Base-by-base conservation (phyloP, 2,113 vertebrate genomes). In the Egretta garzetta region DNA sequence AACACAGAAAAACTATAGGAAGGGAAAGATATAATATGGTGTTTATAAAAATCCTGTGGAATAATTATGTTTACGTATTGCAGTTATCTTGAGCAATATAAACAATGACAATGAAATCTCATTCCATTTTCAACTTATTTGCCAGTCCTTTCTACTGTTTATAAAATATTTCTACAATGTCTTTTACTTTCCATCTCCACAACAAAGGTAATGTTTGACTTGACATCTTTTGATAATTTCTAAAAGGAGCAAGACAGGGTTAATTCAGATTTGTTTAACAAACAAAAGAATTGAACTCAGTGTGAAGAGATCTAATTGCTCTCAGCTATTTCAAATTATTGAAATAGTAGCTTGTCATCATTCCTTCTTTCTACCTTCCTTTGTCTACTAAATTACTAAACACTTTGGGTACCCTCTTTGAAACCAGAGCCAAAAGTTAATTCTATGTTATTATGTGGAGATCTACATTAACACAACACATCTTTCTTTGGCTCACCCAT, bases 381-480 rank as follows among this genome's bases (percentile, higher is more conserved):
- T 87, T 43, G 6, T 22, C 20, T 56, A 35, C 27, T 58, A 18
- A 49, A 79, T 49, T 81, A 18, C 9, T 16, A 62, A 84, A 68
- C 39, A 12, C 4, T 72, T 23, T 32, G 43, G 6, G 1, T 19
- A 70, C 1, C 4, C 5, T 58, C 12, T 53, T 43, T 18, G 37
- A 56, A 53, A 84, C 35, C 27, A 76, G 14, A 72, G 18, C 0
- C 7, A 55, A 55, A 68, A 23, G 3, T 37, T 49, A 27, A 56
- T 90, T 84, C 6, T 60, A 2, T 15, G 9, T 20, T 23, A 49
- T 8, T 37, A 35, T 16, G 14, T 26, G 10, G 32, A 23, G 10
- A 41, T 83, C 9, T 8, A 15, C 0, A 2, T 5, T 55, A 37
- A 32, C 2, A 22, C 1, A 4, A 28, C 23, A 50, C 10, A 28